phyloP scores from a whole-genome alignment of 2,113 vertebrate genomes.

The Phalacrocorax pelagicus region DNA sequence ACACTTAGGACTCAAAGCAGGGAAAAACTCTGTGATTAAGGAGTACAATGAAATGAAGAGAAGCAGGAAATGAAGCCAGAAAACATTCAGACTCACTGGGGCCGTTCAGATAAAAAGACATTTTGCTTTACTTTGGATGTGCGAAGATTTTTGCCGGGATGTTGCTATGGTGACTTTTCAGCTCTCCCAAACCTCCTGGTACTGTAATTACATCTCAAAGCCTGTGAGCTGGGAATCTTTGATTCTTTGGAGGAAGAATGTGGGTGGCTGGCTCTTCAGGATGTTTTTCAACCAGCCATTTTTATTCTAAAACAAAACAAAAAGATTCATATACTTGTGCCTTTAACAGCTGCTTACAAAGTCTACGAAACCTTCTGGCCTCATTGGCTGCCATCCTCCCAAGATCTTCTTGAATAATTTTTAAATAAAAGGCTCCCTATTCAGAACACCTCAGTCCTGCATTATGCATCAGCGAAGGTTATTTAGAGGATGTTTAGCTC shows the following conservation, averaged over 20 bases:
- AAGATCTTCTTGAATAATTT: constrained; percentile 50
- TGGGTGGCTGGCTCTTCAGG: constrained; percentile 67
- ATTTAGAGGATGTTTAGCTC: constrained; percentile 60
- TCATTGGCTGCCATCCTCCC: neutral
- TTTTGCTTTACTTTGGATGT: constrained; percentile 48
- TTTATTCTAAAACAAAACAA: constrained; percentile 41
- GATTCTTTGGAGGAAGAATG: constrained; percentile 64
- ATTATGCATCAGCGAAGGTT: constrained; percentile 58
- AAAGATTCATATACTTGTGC: constrained; percentile 32
- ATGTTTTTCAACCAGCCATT: constrained; percentile 59
- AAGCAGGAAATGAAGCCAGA: neutral
- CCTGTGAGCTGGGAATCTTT: constrained; percentile 62
- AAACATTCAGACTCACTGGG: constrained; percentile 14
- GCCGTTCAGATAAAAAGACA: constrained; percentile 15
- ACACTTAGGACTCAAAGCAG: neutral
- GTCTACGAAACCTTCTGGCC: constrained; percentile 60
- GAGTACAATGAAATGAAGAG: neutral
- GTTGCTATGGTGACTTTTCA: constrained; percentile 75
- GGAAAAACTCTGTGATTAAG: neutral
- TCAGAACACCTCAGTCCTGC: constrained; percentile 48
- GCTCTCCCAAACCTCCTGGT: constrained; percentile 65
- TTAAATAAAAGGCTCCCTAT: constrained; percentile 52
- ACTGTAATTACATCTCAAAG: constrained; percentile 63
- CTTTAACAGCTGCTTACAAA: constrained; percentile 58
- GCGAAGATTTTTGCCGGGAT: constrained; percentile 28